phyloP scores from a whole-genome alignment of 2,797 vertebrate genomes.

The Paramormyrops hopkinsi region DNA sequence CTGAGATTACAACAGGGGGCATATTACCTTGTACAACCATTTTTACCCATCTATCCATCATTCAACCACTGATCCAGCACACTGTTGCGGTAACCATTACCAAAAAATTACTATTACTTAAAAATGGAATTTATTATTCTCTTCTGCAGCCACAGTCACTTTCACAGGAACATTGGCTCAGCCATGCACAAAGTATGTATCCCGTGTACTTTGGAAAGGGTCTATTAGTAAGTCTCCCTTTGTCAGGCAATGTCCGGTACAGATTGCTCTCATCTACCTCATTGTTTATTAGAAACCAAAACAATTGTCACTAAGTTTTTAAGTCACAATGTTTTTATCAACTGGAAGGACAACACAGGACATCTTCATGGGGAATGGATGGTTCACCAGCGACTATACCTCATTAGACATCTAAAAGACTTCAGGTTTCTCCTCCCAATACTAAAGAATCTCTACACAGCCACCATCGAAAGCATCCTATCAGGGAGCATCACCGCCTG shows the following conservation, averaged over 20 bases:
- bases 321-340: not conserved
- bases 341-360: not conserved
- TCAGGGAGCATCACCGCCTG: not conserved
- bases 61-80: not conserved
- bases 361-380: not conserved
- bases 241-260: not conserved
- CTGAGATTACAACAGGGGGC: not conserved
- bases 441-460: not conserved
- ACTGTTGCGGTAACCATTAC: not conserved
- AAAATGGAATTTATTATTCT: not conserved
- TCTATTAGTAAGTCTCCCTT: not conserved
- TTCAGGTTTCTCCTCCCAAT: not conserved
- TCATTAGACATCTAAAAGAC: not conserved
- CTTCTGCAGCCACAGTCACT: not conserved
- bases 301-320: not conserved
- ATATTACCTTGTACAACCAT: not conserved
- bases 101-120: not conserved
- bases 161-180: not conserved
- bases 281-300: not conserved
- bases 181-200: not conserved
- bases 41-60: not conserved
- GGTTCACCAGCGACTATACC: not conserved
- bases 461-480: not conserved
- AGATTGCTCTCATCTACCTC: not conserved
- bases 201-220: not conserved